phyloP scores from a whole-genome alignment of 2,888 invertebrate genomes.

The Clitarchus hookeri region DNA sequence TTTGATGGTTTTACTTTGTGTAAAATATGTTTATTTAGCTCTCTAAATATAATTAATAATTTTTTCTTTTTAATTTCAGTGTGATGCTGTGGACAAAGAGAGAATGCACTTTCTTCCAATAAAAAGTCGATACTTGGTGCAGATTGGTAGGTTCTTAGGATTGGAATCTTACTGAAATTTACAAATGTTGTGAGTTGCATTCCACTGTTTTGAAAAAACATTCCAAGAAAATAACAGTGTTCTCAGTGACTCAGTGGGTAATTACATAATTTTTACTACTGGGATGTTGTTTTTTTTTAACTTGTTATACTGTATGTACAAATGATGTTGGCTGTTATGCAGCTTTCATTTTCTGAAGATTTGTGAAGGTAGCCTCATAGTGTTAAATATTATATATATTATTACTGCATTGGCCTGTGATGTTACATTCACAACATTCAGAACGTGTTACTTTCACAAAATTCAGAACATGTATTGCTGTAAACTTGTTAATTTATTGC shows the following conservation, averaged over 20 bases:
- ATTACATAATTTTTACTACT: not conserved
- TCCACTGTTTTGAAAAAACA: not conserved
- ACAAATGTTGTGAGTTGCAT: slow-evolving; percentile 57
- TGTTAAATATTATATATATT: not conserved
- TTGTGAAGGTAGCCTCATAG: not conserved
- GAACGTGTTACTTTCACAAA: not conserved
- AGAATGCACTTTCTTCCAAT: slow-evolving; percentile 46
- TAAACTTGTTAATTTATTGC: not conserved
- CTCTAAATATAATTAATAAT: too few species aligned
- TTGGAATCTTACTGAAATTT: slow-evolving; percentile 35
- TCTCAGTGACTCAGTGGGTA: not conserved
- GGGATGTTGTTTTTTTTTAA: not conserved
- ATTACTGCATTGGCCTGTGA: not conserved
- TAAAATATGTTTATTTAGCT: too few species aligned
- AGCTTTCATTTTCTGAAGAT: not conserved
- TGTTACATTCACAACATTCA: not conserved
- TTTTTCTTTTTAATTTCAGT: slow-evolving; percentile 43
- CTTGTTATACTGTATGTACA: not conserved
- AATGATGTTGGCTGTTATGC: slow-evolving; percentile 5
- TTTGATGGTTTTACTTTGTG: too few species aligned
- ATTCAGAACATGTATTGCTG: not conserved
- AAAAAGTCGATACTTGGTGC: slow-evolving; percentile 46
- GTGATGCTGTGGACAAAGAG: slow-evolving; percentile 49
- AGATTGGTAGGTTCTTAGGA: slow-evolving; percentile 41
- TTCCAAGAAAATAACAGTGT: not conserved